Evolutionary conservation across 2,888 invertebrate genomes (phyloP).

Genomic region (Caenorhabditis uteleia): DNA sequence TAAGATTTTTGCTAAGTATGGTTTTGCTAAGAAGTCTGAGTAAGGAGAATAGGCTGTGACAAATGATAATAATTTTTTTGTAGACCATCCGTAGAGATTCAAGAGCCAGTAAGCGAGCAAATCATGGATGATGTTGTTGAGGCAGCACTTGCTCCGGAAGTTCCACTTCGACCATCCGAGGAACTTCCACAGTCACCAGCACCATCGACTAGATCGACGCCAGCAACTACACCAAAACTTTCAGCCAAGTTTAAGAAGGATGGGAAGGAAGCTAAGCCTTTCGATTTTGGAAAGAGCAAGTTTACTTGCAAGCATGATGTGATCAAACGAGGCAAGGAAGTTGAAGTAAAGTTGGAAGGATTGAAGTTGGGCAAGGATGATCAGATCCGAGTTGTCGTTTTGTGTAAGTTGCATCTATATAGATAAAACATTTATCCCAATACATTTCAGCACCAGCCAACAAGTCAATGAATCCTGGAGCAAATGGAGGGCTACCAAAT

Average conservation of each 20-base stretch:
- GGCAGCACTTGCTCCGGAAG: conserved; percentile 26
- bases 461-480: conserved; percentile 15
- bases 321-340: conserved; percentile 51
- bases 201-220: conserved; percentile 57
- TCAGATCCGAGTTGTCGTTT: conserved; percentile 59
- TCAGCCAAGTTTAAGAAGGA: conserved; percentile 60
- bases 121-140: conserved; percentile 44
- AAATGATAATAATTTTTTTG: not conserved
- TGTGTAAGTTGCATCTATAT: conserved; percentile 44
- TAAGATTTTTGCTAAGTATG: conserved; percentile 46
- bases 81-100: conserved; percentile 37
- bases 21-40: conserved; percentile 41
- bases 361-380: conserved; percentile 68
- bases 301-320: conserved; percentile 68
- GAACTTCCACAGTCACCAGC: conserved; percentile 56
- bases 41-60: not conserved
- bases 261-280: conserved; percentile 41
- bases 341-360: conserved; percentile 63
- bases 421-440: not conserved
- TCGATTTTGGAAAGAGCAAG: conserved; percentile 67
- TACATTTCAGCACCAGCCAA: conserved; percentile 46
- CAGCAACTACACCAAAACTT: conserved; percentile 62
- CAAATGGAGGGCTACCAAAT: conserved; percentile 35
- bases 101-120: conserved; percentile 46
- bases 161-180: conserved; percentile 37